Conservation (phyloP, 2,888 invertebrate species). For the Bellardia pandia region DNA sequence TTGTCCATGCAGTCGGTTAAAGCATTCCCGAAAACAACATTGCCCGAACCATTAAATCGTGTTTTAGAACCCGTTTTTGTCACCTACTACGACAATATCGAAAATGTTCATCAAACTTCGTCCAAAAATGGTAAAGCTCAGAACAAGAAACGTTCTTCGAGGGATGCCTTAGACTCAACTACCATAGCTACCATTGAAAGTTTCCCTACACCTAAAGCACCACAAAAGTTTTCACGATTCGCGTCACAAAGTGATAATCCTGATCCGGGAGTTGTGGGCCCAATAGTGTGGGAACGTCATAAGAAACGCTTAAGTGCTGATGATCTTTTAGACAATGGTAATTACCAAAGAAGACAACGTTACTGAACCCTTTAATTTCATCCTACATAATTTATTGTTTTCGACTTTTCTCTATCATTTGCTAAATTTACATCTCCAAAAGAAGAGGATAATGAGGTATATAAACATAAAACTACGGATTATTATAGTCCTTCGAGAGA, state of each 20-base stretch:
- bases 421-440: constrained; percentile 34
- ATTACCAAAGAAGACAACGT: constrained; percentile 70
- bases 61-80: constrained; percentile 92
- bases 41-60: constrained; percentile 91
- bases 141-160: constrained; percentile 67
- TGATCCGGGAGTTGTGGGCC: constrained; percentile 93
- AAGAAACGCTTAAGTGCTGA: constrained; percentile 86
- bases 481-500: constrained; percentile 80
- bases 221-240: constrained; percentile 78
- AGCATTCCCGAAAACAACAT: constrained; percentile 91
- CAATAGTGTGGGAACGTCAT: constrained; percentile 92
- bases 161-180: constrained; percentile 75
- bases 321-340: constrained; percentile 75
- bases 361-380: constrained; percentile 56
- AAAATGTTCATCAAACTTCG: constrained; percentile 78
- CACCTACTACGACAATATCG: constrained; percentile 87
- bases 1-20: constrained; percentile 94
- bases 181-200: constrained; percentile 79
- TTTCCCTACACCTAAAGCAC: constrained; percentile 81
- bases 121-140: constrained; percentile 74
- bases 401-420: constrained; percentile 68
- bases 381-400: constrained; percentile 52
- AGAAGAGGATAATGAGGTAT: constrained; percentile 25
- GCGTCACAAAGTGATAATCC: constrained; percentile 90
- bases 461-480: constrained; percentile 33